Percentiles rank a stretch among this genome's conserved stretches.
Evolutionary conservation across 2,797 vertebrate genomes (phyloP).

Genomic region (Acanthurus tractus): DNA sequence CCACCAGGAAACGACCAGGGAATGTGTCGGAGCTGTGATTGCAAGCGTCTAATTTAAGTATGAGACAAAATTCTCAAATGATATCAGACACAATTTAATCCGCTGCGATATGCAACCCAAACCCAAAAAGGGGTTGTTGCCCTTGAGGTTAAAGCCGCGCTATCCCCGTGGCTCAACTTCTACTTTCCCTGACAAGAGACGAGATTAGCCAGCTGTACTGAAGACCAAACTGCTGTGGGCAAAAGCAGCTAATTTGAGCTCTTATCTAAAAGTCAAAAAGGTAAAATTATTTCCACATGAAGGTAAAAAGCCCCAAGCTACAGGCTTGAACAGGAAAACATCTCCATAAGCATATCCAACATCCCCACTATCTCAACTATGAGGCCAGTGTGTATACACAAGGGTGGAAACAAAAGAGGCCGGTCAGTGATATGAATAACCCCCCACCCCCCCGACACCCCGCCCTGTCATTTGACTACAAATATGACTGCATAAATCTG

Average conservation of each 20-base stretch:
- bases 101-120: constrained; percentile 55
- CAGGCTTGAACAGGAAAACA: constrained; percentile 28
- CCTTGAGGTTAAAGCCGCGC: constrained; percentile 64
- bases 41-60: constrained; percentile 70
- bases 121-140: constrained; percentile 51
- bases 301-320: constrained; percentile 40
- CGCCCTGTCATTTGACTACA: constrained; percentile 66
- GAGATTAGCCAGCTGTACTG: constrained; percentile 67
- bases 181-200: constrained; percentile 68
- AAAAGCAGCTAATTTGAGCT: constrained; percentile 60
- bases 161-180: constrained; percentile 52
- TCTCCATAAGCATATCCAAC: constrained; percentile 18
- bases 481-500: constrained; percentile 74
- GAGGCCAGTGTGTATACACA: constrained; percentile 23
- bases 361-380: constrained; percentile 13
- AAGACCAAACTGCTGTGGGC: constrained; percentile 49
- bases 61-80: constrained; percentile 56
- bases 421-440: constrained; percentile 48
- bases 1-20: constrained; percentile 28
- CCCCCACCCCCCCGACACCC: background rate
- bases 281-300: constrained; percentile 55
- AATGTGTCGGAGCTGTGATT: constrained; percentile 60
- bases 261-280: constrained; percentile 61
- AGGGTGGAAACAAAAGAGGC: constrained; percentile 37
- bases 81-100: constrained; percentile 66